Percentiles rank a stretch among this genome's conserved stretches.
Conservation (phyloP, 2,888 invertebrate genomes). For the Cheiracanthium punctorium region DNA sequence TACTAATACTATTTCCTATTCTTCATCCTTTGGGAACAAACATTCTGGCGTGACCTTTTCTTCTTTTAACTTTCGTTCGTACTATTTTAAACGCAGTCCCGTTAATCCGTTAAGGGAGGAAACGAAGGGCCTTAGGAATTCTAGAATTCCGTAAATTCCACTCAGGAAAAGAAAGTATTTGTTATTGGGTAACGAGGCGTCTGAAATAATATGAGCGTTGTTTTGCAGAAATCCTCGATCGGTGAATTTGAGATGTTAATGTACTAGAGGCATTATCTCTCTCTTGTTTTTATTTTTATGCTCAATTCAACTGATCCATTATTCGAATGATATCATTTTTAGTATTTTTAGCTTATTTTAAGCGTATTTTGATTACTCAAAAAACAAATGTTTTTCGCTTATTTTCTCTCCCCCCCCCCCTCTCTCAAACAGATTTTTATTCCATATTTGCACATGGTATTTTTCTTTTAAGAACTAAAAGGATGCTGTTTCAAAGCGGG, state of each 20-base stretch:
- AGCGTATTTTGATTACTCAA: no score
- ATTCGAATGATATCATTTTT: neutral
- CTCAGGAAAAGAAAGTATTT: conserved; percentile 29
- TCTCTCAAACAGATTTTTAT: no score
- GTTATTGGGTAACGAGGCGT: conserved; percentile 46
- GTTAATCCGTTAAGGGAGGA: conserved; percentile 32
- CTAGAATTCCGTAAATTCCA: conserved; percentile 48
- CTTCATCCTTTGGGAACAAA: conserved; percentile 4
- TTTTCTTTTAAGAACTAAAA: no score
- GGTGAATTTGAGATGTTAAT: neutral
- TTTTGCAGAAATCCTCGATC: neutral
- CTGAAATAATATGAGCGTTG: conserved; percentile 38
- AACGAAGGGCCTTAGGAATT: conserved; percentile 28
- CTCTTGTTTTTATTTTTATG: neutral
- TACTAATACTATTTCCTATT: neutral
- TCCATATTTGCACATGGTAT: no score
- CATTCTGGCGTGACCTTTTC: neutral
- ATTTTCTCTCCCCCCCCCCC: no score
- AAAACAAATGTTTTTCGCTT: no score
- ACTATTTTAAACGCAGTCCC: conserved; percentile 17
- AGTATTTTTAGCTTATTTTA: no score
- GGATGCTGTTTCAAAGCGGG: no score
- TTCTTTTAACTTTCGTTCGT: conserved; percentile 14
- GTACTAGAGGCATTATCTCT: neutral
- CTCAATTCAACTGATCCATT: neutral